Evolutionary conservation across 2,888 invertebrate genomes (phyloP), one percentile per base, ranked within the genome.

Genomic region (Morpho helenor): DNA sequence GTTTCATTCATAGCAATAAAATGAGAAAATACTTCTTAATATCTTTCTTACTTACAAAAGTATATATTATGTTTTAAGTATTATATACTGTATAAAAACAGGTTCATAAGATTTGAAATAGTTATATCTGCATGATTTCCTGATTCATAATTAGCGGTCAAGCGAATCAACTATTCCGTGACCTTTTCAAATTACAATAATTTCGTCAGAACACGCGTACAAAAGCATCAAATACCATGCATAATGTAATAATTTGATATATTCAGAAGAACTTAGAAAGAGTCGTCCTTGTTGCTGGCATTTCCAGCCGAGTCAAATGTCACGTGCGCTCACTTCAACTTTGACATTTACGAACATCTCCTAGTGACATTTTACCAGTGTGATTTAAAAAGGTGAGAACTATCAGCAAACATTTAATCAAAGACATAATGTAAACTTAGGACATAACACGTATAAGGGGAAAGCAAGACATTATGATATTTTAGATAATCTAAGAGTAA

Each of bases 281-380:
- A 88, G 82, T 84, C 87, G 88, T 88, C 89, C 89, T 90, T 89
- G 89, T 81, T 82, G 82, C 88, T 89, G 88, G 84, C 88, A 90
- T 89, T 90, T 90, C 67, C 70, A 77, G 68, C 70, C 75, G 74
- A 85, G 88, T 84, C 88, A 89, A 88, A 89, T 88, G 89, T 88
- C 88, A 84, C 80, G 82, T 79, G 81, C 81, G 82, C 84, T 82
- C 80, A 82, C 79, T 70, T 76, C 73, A 86, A 86, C 89, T 89
- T 75, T 88, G 85, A 75, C 84, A 89, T 90, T 87, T 81, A 67
- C 50, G 47, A 45, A 61, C 59, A 72, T 69, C 79, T 70, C 72
- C 73, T 77, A 76, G 73, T 85, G 82, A 80, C 80, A 87, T 88
- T 87, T 84, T 69, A 71, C 63, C 73, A 76, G 72, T 79, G 76